Evolutionary conservation across 2,113 vertebrate genomes (phyloP), one percentile per base, ranked within the genome.

Genomic region (Lepisosteus oculatus): DNA sequence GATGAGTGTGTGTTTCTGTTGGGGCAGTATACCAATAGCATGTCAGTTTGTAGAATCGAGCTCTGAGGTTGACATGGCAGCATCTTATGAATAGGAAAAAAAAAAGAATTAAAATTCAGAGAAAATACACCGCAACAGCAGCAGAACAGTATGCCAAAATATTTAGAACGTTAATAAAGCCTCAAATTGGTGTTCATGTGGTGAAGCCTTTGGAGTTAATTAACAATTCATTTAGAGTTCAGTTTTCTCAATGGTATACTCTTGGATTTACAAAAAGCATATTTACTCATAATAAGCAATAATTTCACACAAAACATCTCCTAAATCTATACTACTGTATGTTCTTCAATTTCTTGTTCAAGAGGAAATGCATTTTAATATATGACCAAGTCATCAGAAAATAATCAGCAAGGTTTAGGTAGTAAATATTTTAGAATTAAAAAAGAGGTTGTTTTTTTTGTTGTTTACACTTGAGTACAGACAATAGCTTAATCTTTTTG

Each of bases 401-500:
- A 68, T 74, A 70, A 79, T 74, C 72, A 74, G 72, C 80, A 80
- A 80, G 85, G 80, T 4, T 80, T 77, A 80, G 29, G 77, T 74
- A 70, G 76, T 72, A 83, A 81, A 78, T 77, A 74, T 78, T 74
- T 69, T 74, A 74, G 82, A 79, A 78, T 86, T 82, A 85, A 85
- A 83, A 76, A 72, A 81, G 75, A 74, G 72, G 83, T 87, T 86
- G 84, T 86, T 83, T 78, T 17, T 70, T 84, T 80, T 82, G 83
- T 66, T 77, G 82, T 81, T 78, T 84, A 81, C 81, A 80, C 80
- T 85, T 69, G 77, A 87, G 84, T 82, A 83, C 83, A 70, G 75
- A 76, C 78, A 81, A 83, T 83, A 86, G 85, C 84, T 86, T 88
- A 77, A 87, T 90, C 79, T 86, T 85, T 69, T 77, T 84, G 85